Percentiles rank a stretch among this genome's conserved stretches.
phyloP scores from a whole-genome alignment of 1,140 invertebrate species.

The Dreissena polymorpha region DNA sequence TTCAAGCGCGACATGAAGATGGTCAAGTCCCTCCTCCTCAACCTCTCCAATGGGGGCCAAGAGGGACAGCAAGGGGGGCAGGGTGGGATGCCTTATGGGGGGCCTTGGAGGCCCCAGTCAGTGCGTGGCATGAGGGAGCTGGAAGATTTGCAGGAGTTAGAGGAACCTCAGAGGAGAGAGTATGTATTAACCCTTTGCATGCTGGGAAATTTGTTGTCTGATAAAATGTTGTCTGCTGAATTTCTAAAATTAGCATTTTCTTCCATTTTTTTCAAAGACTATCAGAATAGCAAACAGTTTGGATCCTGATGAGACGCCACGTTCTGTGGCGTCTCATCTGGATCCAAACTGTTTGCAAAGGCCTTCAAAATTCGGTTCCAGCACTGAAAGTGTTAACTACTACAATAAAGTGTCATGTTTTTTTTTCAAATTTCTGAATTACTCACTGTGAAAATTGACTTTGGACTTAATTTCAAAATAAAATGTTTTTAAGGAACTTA shows the following conservation, averaged over 20 bases:
- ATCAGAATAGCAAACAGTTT: no score
- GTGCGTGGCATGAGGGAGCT: background rate
- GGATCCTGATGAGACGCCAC: no score
- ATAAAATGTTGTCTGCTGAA: no score
- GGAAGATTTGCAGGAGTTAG: background rate
- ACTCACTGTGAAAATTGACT: background rate
- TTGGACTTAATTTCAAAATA: background rate
- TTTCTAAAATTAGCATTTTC: no score
- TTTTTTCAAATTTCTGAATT: background rate
- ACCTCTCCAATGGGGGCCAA: conserved; percentile 19
- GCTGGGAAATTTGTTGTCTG: no score
- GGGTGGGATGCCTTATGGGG: background rate
- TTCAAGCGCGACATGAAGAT: conserved; percentile 59
- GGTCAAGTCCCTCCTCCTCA: conserved; percentile 55
- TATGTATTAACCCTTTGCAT: no score
- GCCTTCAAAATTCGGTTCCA: no score
- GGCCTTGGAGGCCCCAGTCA: background rate
- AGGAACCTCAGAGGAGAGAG: background rate
- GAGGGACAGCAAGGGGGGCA: background rate
- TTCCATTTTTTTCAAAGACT: no score
- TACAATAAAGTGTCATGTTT: background rate
- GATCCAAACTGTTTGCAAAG: no score
- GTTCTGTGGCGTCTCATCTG: no score
- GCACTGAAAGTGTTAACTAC: background rate
- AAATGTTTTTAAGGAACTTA: no score